phyloP scores from a whole-genome alignment of 2,888 invertebrate genomes.

The Theodoxus fluviatilis region DNA sequence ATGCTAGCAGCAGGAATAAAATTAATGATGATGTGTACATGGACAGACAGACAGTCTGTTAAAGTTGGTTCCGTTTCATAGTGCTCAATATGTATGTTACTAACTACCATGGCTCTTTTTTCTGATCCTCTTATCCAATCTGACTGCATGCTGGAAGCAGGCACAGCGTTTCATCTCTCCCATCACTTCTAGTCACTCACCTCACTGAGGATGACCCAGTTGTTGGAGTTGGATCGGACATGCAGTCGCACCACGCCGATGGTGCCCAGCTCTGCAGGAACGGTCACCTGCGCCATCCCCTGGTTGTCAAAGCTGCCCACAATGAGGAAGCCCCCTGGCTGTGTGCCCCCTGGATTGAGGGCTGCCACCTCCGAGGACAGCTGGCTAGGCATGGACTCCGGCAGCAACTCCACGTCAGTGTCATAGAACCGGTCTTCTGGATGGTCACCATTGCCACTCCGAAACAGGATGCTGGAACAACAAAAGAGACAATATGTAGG shows the following conservation, averaged over 20 bases:
- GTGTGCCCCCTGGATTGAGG: slow-evolving; percentile 66
- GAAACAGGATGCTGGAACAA: slow-evolving; percentile 56
- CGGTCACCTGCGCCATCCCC: slow-evolving; percentile 79
- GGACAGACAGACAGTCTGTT: too few species aligned
- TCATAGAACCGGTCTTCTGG: slow-evolving; percentile 86
- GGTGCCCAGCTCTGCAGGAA: slow-evolving; percentile 75
- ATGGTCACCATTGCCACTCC: slow-evolving; percentile 88
- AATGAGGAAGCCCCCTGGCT: slow-evolving; percentile 74
- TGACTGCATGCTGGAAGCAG: too few species aligned
- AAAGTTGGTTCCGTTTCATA: too few species aligned
- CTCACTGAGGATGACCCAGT: slow-evolving; percentile 92
- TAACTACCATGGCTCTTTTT: too few species aligned
- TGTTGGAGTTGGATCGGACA: slow-evolving; percentile 80
- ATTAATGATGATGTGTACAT: too few species aligned
- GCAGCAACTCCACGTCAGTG: slow-evolving; percentile 82
- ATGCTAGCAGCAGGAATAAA: too few species aligned
- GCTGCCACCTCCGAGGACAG: slow-evolving; percentile 31
- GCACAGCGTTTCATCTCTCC: too few species aligned
- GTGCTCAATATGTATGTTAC: too few species aligned
- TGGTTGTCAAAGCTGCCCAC: slow-evolving; percentile 80
- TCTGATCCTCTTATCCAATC: too few species aligned
- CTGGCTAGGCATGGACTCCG: slow-evolving; percentile 52
- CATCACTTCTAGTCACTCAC: too few species aligned
- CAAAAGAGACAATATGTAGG: not conserved
- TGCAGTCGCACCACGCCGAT: slow-evolving; percentile 78